These are phyloP conservation scores for Chanos chanos DNA, from an alignment of 2,797 vertebrate genomes.

Conservation along the genomic window DNA sequence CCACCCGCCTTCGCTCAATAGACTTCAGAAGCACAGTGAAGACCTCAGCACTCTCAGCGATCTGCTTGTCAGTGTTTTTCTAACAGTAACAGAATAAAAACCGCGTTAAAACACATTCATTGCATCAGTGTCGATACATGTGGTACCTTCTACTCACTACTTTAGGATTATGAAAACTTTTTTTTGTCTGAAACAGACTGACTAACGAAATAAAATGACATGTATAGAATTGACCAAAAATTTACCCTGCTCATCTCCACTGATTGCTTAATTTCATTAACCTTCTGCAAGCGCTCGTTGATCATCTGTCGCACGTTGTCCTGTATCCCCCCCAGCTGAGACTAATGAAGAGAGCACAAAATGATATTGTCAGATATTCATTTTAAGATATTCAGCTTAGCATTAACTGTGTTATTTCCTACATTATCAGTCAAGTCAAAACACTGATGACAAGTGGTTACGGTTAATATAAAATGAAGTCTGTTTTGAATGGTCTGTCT, in stretches of 20 bases:
- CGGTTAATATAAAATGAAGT: no score
- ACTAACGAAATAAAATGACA: neutral
- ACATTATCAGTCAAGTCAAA: no score
- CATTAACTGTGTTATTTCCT: no score
- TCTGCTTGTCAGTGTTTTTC: conserved; percentile 54
- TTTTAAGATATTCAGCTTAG: neutral
- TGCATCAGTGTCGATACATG: no score
- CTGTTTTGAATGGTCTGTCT: no score
- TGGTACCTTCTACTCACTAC: no score
- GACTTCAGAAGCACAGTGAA: conserved; percentile 48
- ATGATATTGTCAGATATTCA: neutral
- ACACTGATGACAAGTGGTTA: no score
- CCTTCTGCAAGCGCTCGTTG: conserved; percentile 53
- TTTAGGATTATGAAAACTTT: no score
- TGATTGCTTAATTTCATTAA: conserved; percentile 57
- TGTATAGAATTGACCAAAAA: neutral
- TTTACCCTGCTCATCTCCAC: conserved; percentile 65
- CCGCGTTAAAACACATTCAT: neutral
- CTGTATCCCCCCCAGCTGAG: conserved; percentile 44
- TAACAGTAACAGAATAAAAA: conserved; percentile 19
- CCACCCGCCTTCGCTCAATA: conserved; percentile 51
- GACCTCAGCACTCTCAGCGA: conserved; percentile 49
- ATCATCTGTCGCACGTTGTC: conserved; percentile 58
- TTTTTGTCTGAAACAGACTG: no score
- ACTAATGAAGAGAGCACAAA: conserved; percentile 38